A percentile compares a stretch with the other conserved stretches of the same genome.
These are phyloP conservation scores for Aldabrachelys gigantea DNA, from an alignment of 2,113 vertebrate species.

Conservation along the genomic window DNA sequence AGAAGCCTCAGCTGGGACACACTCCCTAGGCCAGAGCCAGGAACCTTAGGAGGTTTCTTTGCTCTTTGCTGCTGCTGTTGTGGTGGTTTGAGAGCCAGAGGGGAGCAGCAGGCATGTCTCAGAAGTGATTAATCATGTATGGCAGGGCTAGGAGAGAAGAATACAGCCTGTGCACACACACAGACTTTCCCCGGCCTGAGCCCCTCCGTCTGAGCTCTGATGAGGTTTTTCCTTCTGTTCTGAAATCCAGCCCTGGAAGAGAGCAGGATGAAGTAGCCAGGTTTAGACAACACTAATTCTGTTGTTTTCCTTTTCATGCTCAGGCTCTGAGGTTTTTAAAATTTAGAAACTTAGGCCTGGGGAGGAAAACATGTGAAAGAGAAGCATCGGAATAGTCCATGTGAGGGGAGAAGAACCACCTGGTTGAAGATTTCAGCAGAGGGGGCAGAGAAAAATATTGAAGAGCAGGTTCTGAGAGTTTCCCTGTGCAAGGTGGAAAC, in stretches of 20 bases:
- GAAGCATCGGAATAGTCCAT: slow-evolving; percentile 20
- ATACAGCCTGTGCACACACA: slow-evolving; percentile 1
- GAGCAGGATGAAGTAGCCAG: not conserved
- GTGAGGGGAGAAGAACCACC: slow-evolving; percentile 56
- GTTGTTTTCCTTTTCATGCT: not conserved
- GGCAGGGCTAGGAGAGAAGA: slow-evolving; percentile 60
- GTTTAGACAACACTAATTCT: rapidly evolving
- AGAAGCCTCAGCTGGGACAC: slow-evolving; percentile 50
- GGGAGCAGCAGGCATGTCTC: slow-evolving; percentile 70
- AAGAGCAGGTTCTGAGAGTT: not conserved
- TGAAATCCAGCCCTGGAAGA: slow-evolving; percentile 3
- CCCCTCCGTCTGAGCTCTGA: not conserved
- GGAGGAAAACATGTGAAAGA: slow-evolving; percentile 9
- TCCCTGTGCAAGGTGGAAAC: not conserved
- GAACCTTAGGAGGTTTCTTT: slow-evolving; percentile 58
- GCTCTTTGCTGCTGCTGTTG: slow-evolving; percentile 45
- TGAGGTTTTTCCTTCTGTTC: slow-evolving; percentile 15
- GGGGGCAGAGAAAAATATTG: slow-evolving; percentile 29
- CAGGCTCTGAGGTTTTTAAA: not conserved
- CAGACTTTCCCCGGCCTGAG: slow-evolving; percentile 5
- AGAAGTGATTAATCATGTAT: slow-evolving; percentile 74
- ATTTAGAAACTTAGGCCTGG: slow-evolving; percentile 1
- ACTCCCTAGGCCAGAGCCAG: slow-evolving; percentile 27
- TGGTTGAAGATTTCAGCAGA: slow-evolving; percentile 60
- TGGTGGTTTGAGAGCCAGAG: slow-evolving; percentile 63